phyloP scores from a whole-genome alignment of 2,797 vertebrate genomes.

The Cetoscarus ocellatus region DNA sequence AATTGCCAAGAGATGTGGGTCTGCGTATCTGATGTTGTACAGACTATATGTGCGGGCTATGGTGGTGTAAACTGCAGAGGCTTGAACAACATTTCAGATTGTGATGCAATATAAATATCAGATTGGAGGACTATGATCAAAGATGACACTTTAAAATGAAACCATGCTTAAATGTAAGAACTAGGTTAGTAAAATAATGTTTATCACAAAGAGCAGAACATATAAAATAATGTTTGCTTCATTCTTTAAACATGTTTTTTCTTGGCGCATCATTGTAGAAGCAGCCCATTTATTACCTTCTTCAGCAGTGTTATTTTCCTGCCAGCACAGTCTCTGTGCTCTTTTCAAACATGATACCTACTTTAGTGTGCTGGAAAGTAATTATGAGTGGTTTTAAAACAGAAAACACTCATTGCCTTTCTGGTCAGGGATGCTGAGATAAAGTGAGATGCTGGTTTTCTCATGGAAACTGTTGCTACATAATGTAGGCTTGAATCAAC shows the following conservation, averaged over 20 bases:
- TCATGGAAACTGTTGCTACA: conserved; percentile 74
- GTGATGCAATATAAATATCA: conserved; percentile 19
- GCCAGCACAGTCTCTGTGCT: conserved; percentile 30
- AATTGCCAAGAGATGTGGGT: conserved; percentile 61
- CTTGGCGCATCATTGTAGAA: conserved; percentile 32
- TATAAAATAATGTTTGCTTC: not conserved
- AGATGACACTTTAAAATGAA: conserved; percentile 5
- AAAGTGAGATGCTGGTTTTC: conserved; percentile 63
- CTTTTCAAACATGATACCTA: conserved; percentile 57
- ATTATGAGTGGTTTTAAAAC: conserved; percentile 66
- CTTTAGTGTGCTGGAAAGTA: conserved; percentile 59
- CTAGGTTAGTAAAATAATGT: conserved; percentile 5
- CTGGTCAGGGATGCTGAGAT: conserved; percentile 56
- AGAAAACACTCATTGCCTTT: conserved; percentile 62
- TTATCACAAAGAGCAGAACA: no score
- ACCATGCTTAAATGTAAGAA: conserved; percentile 12
- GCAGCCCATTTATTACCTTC: conserved; percentile 43
- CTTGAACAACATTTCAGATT: conserved; percentile 34
- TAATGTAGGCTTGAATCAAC: conserved; percentile 77
- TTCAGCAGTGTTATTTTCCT: conserved; percentile 42
- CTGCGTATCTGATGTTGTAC: conserved; percentile 29
- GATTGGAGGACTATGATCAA: conserved; percentile 38
- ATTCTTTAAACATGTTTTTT: conserved; percentile 26
- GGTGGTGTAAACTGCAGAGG: conserved; percentile 36
- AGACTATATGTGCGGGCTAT: conserved; percentile 44